phyloP scores from a whole-genome alignment of 2,888 invertebrate species.

The Drosophila conformis region DNA sequence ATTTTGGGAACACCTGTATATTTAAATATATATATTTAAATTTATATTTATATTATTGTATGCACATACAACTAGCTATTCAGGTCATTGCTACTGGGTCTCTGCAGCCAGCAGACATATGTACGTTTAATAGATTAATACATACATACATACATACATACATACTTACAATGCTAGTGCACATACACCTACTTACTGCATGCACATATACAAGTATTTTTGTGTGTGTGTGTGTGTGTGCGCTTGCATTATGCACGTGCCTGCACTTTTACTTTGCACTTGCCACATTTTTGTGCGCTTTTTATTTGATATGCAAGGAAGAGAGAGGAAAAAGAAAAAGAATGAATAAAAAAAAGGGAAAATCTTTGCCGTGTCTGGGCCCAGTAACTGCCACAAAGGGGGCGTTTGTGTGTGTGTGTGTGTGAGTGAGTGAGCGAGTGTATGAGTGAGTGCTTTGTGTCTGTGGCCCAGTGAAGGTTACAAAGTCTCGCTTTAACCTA shows the following conservation, averaged over 20 bases:
- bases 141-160: background rate
- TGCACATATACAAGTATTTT: background rate
- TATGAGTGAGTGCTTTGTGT: slow-evolving; percentile 30
- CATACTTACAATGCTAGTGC: background rate
- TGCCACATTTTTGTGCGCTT: slow-evolving; percentile 58
- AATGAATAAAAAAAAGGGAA: slow-evolving; percentile 36
- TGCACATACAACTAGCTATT: background rate
- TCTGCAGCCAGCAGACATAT: slow-evolving; percentile 1
- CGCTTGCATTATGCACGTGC: slow-evolving; percentile 47
- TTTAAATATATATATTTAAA: too few species aligned
- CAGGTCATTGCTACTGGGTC: slow-evolving; percentile 39
- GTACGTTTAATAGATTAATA: background rate
- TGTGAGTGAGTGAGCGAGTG: background rate
- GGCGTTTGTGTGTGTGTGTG: slow-evolving; percentile 6
- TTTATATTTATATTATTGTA: background rate
- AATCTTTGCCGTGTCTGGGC: slow-evolving; percentile 47
- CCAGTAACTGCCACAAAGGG: slow-evolving; percentile 39
- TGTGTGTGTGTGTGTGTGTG: slow-evolving; percentile 19
- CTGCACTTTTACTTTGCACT: slow-evolving; percentile 76
- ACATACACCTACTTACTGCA: background rate
- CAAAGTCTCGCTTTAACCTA: slow-evolving; percentile 47
- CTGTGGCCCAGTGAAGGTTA: slow-evolving; percentile 54
- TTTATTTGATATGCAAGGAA: slow-evolving; percentile 50
- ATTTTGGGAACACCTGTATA: background rate
- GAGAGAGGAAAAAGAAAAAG: slow-evolving; percentile 11